Conservation (phyloP, 1,140 invertebrate species). For the Bombus soroeensis region DNA sequence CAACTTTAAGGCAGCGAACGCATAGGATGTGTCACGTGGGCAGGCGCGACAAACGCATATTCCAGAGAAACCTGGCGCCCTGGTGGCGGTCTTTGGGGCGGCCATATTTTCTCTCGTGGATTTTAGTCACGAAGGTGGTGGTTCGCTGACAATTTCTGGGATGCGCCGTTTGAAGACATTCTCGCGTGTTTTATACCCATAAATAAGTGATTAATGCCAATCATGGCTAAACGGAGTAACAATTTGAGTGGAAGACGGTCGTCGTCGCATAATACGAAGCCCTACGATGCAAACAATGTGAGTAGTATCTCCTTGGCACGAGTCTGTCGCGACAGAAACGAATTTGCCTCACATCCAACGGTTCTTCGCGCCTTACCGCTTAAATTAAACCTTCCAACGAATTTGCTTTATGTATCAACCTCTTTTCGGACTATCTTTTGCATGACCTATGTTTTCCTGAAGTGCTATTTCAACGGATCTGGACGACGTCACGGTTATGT, state of each 20-base stretch:
- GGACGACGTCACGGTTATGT: slow-evolving; percentile 61
- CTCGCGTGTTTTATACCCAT: slow-evolving; percentile 56
- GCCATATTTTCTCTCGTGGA: slow-evolving; percentile 79
- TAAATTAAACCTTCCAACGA: background rate
- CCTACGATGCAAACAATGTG: slow-evolving; percentile 81
- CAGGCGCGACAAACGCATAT: slow-evolving; percentile 42
- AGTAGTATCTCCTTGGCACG: slow-evolving; percentile 64
- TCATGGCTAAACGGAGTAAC: slow-evolving; percentile 72
- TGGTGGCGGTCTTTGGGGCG: slow-evolving; percentile 74
- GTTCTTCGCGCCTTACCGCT: slow-evolving; percentile 26
- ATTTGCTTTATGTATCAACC: background rate
- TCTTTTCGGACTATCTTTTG: background rate
- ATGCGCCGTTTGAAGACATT: slow-evolving; percentile 56
- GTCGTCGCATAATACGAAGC: slow-evolving; percentile 72
- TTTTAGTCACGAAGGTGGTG: slow-evolving; percentile 67
- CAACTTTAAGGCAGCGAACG: slow-evolving; percentile 24
- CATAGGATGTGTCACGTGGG: slow-evolving; percentile 52
- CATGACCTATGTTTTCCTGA: slow-evolving; percentile 4
- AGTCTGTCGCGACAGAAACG: slow-evolving; percentile 34
- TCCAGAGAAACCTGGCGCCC: slow-evolving; percentile 70
- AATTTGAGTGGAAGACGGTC: slow-evolving; percentile 70
- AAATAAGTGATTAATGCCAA: slow-evolving; percentile 56
- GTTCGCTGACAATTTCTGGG: slow-evolving; percentile 71
- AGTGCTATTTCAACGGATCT: background rate
- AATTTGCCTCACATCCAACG: slow-evolving; percentile 16